Percentiles rank a stretch among this genome's conserved stretches.
Evolutionary conservation across 2,797 vertebrate species (phyloP).

Genomic region (Paramormyrops hopkinsi): DNA sequence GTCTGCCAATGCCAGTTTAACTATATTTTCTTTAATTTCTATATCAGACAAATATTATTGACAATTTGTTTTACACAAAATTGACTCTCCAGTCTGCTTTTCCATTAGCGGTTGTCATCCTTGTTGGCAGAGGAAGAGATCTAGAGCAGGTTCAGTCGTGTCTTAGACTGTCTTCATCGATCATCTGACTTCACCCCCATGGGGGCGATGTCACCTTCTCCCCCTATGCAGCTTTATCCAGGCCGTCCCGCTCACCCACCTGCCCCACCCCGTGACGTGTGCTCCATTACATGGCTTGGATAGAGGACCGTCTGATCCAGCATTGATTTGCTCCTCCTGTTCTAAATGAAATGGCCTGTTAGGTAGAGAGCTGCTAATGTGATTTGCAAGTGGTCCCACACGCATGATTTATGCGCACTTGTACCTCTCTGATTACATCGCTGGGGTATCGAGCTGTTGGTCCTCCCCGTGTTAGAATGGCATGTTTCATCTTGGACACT

Average conservation of each 20-base stretch:
- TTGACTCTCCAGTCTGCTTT: background rate
- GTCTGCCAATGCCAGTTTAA: background rate
- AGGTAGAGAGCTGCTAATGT: slow-evolving; percentile 22
- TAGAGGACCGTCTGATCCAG: background rate
- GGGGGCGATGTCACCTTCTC: background rate
- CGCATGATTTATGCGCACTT: background rate
- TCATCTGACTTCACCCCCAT: background rate
- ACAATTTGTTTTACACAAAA: background rate
- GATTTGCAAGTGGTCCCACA: background rate
- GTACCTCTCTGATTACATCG: background rate
- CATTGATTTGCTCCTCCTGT: slow-evolving; percentile 29
- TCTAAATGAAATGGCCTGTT: slow-evolving; percentile 44
- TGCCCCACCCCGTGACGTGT: background rate
- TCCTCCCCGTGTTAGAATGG: background rate
- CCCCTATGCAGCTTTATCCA: background rate
- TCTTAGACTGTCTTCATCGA: background rate
- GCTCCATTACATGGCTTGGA: background rate
- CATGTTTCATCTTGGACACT: background rate
- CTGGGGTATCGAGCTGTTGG: background rate
- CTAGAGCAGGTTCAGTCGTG: background rate
- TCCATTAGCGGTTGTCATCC: background rate
- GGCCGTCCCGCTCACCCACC: background rate
- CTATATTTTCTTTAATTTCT: background rate
- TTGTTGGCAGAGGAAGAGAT: background rate
- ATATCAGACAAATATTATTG: background rate